Evolutionary conservation across 2,113 vertebrate species (phyloP).

Genomic region (Nansenia antarctica): DNA sequence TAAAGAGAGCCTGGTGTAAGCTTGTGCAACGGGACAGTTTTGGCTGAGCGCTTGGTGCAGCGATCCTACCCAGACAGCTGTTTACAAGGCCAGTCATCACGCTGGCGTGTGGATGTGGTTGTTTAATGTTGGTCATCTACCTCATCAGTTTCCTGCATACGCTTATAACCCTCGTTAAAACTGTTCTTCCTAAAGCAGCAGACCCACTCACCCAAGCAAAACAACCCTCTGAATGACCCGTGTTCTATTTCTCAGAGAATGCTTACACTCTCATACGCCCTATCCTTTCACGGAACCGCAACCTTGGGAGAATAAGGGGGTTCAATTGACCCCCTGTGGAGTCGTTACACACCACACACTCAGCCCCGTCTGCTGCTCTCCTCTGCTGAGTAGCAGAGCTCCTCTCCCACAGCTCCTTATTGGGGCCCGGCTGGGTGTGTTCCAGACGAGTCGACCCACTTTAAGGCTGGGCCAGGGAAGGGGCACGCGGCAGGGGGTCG

Average conservation of each 20-base stretch:
- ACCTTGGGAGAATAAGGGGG: too few species aligned
- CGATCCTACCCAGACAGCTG: too few species aligned
- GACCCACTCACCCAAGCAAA: background rate
- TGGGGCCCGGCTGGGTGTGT: conserved; percentile 21
- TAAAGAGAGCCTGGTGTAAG: background rate
- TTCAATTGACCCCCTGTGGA: too few species aligned
- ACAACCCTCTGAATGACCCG: background rate
- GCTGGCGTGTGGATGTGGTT: background rate
- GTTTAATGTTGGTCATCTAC: background rate
- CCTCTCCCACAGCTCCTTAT: conserved; percentile 2
- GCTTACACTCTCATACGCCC: background rate
- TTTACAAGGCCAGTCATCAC: background rate
- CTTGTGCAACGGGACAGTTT: background rate
- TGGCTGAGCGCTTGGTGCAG: too few species aligned
- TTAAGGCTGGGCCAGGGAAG: conserved; percentile 41
- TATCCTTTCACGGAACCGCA: too few species aligned
- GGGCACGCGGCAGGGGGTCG: conserved; percentile 41
- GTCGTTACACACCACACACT: too few species aligned
- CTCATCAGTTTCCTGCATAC: background rate
- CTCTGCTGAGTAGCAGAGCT: background rate
- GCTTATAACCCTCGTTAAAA: background rate
- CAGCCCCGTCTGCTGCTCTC: background rate
- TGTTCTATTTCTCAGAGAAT: too few species aligned
- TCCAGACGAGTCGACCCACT: conserved; percentile 66
- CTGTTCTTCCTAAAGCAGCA: background rate